A percentile compares a stretch with the other conserved stretches of the same genome.
Conservation (phyloP, 1,140 invertebrate species). For the Anastrepha obliqua region DNA sequence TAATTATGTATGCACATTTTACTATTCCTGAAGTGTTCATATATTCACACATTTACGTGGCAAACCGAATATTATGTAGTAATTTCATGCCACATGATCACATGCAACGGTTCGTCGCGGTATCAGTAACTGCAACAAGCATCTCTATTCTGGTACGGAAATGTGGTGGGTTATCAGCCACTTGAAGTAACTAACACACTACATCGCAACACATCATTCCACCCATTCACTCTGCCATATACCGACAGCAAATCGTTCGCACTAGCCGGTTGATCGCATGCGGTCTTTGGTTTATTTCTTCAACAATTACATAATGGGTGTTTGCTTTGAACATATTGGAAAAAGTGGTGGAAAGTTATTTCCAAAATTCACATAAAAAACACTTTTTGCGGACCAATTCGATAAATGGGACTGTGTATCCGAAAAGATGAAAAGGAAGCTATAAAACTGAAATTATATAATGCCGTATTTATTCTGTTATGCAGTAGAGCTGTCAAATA, state of each 20-base stretch:
- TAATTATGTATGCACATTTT: no score
- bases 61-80: not conserved
- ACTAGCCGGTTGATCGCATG: not conserved
- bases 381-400: no score
- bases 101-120: slow-evolving; percentile 7
- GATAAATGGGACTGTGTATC: no score
- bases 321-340: no score
- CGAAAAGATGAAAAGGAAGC: no score
- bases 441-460: no score
- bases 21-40: no score
- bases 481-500: no score
- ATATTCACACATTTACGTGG: not conserved
- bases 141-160: not conserved
- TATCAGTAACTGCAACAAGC: slow-evolving; percentile 23
- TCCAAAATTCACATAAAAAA: no score
- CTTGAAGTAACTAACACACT: not conserved
- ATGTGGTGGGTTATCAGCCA: not conserved
- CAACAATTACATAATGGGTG: not conserved
- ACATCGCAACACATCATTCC: not conserved
- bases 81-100: slow-evolving; percentile 19
- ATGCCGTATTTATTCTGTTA: no score
- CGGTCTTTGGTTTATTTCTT: not conserved
- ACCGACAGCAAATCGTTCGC: not conserved
- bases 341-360: no score
- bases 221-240: not conserved